Evolutionary conservation across 2,113 vertebrate genomes (phyloP).

Genomic region (Cichladusa arquata): DNA sequence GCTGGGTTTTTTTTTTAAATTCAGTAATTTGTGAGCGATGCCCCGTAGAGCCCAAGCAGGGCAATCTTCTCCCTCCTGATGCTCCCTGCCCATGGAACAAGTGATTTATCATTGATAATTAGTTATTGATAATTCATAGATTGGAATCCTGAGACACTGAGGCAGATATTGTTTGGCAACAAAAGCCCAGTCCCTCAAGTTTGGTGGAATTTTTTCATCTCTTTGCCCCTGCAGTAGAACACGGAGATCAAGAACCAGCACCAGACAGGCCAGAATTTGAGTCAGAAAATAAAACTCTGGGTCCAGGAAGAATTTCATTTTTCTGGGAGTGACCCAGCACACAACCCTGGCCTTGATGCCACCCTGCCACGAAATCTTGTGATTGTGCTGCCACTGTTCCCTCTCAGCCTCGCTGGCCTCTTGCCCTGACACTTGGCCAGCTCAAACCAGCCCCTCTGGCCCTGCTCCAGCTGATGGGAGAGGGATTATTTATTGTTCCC

Average conservation of each 20-base stretch:
- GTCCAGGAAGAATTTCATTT: no score
- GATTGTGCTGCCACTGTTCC: background rate
- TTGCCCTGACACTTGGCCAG: constrained; percentile 39
- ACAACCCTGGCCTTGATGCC: no score
- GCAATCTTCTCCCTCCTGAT: background rate
- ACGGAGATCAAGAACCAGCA: no score
- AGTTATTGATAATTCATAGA: no score
- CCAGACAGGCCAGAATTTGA: no score
- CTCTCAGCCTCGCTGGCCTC: constrained; percentile 2
- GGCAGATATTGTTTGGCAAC: no score
- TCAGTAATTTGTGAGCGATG: background rate
- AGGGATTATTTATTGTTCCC: constrained; percentile 39
- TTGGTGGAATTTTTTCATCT: no score
- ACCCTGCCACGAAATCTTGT: background rate
- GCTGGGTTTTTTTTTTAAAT: background rate
- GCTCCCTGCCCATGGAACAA: background rate
- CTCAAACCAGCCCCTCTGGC: background rate
- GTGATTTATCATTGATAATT: background rate
- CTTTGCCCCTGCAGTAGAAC: no score
- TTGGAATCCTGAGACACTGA: no score
- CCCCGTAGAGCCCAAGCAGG: background rate
- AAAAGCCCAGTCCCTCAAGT: no score
- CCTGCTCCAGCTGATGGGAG: background rate
- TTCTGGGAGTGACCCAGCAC: no score
- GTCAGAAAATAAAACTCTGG: no score